Percentiles rank a stretch among this genome's conserved stretches.
These are phyloP conservation scores for Berghia stephanieae DNA, from an alignment of 1,140 invertebrate species.

Conservation along the genomic window DNA sequence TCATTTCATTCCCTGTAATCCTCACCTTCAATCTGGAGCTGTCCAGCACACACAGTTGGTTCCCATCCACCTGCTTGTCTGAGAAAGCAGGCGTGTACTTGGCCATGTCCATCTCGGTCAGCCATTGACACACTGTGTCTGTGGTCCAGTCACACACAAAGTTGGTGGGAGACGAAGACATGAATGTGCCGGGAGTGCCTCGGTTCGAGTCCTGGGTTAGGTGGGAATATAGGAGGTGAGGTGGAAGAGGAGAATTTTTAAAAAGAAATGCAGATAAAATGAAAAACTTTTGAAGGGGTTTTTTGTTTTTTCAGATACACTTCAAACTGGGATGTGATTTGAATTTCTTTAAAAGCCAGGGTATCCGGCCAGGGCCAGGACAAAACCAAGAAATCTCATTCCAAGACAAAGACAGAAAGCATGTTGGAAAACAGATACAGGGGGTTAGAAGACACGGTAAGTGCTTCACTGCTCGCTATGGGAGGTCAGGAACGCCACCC, in stretches of 20 bases:
- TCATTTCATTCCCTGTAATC: too few relatives aligned
- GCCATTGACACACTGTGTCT: constrained; percentile 91
- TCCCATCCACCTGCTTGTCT: constrained; percentile 84
- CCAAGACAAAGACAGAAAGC: too few relatives aligned
- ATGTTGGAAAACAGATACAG: too few relatives aligned
- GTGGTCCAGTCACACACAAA: constrained; percentile 86
- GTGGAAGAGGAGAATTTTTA: neutral
- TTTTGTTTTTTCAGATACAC: too few relatives aligned
- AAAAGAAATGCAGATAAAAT: neutral
- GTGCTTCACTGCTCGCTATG: too few relatives aligned
- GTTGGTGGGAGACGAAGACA: constrained; percentile 71
- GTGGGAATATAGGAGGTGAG: constrained; percentile 23
- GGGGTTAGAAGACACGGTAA: too few relatives aligned
- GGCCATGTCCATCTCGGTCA: constrained; percentile 82
- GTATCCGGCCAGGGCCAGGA: too few relatives aligned
- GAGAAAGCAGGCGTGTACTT: constrained; percentile 84
- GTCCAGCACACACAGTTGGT: constrained; percentile 82
- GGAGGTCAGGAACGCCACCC: too few relatives aligned
- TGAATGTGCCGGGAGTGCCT: constrained; percentile 51
- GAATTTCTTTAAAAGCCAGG: too few relatives aligned
- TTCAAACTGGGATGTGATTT: too few relatives aligned
- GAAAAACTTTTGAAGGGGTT: too few relatives aligned
- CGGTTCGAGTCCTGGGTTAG: constrained; percentile 44
- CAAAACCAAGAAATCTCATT: too few relatives aligned
- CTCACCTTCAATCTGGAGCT: constrained; percentile 84